Evolutionary conservation across 2,888 invertebrate genomes (phyloP).

Genomic region (Helleia helle): DNA sequence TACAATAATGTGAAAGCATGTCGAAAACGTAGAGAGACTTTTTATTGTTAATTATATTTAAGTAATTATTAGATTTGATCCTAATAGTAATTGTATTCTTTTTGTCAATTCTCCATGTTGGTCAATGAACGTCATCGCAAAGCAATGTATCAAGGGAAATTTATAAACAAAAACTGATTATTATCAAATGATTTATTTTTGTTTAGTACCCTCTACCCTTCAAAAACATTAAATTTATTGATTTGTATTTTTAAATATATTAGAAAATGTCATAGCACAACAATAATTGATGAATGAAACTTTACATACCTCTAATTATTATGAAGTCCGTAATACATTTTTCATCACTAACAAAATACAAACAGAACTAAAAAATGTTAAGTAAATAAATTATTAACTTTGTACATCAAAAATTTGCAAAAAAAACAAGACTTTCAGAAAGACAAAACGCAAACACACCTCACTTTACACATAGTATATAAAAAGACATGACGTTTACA

Average conservation of each 20-base stretch:
- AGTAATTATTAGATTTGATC: neutral
- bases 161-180: too few relatives aligned
- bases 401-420: slow-evolving; percentile 20
- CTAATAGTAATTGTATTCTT: slow-evolving; percentile 1
- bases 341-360: neutral
- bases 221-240: too few relatives aligned
- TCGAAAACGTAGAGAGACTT: too few relatives aligned
- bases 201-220: too few relatives aligned
- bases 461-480: slow-evolving; percentile 13
- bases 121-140: slow-evolving; percentile 9
- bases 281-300: too few relatives aligned
- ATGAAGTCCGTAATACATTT: neutral
- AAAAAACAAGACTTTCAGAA: slow-evolving; percentile 23
- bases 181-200: too few relatives aligned
- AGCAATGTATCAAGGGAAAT: neutral
- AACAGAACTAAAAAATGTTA: slow-evolving; percentile 9
- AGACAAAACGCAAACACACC: slow-evolving; percentile 26
- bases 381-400: slow-evolving; percentile 13
- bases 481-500: slow-evolving; percentile 3
- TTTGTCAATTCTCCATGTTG: slow-evolving; percentile 11
- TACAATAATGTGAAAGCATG: too few relatives aligned
- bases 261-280: too few relatives aligned
- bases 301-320: slow-evolving; percentile 1
- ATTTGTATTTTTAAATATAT: too few relatives aligned
- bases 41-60: neutral